Conservation (phyloP, 1,140 invertebrate species). For the Sipha flava region DNA sequence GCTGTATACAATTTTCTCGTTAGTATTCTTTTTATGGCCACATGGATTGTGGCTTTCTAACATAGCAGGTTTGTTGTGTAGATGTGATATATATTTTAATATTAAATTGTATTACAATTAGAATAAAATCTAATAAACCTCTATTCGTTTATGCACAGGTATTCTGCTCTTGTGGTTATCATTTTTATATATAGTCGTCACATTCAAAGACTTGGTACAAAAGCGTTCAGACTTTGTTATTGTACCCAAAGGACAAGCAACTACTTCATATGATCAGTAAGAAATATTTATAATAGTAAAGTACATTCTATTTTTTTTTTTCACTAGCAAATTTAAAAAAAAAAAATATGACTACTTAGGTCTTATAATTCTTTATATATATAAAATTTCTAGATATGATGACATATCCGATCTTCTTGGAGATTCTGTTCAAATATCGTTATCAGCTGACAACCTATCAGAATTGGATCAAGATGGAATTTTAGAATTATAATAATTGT, state of each 20-base stretch:
- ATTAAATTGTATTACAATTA: too few relatives aligned
- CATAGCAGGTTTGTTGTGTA: conserved; percentile 46
- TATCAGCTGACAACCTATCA: conserved; percentile 34
- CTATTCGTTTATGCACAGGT: neutral
- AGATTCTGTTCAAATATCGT: conserved; percentile 34
- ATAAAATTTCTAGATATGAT: conserved; percentile 30
- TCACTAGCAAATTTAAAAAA: too few relatives aligned
- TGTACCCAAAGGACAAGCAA: neutral
- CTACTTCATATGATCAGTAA: conserved; percentile 15
- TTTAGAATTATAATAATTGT: conserved; percentile 35
- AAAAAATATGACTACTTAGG: too few relatives aligned
- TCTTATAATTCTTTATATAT: too few relatives aligned
- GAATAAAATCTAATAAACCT: too few relatives aligned
- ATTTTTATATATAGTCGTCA: neutral
- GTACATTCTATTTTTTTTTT: too few relatives aligned
- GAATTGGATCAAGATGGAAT: conserved; percentile 37
- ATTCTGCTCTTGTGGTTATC: neutral
- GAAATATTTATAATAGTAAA: too few relatives aligned
- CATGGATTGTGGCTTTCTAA: conserved; percentile 46
- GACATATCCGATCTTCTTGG: conserved; percentile 37
- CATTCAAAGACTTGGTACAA: neutral
- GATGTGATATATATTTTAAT: too few relatives aligned
- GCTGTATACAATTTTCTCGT: conserved; percentile 46
- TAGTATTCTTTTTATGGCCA: conserved; percentile 48
- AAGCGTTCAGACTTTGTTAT: neutral